phyloP scores from a whole-genome alignment of 2,888 invertebrate genomes.

The Melanotus villosus region DNA sequence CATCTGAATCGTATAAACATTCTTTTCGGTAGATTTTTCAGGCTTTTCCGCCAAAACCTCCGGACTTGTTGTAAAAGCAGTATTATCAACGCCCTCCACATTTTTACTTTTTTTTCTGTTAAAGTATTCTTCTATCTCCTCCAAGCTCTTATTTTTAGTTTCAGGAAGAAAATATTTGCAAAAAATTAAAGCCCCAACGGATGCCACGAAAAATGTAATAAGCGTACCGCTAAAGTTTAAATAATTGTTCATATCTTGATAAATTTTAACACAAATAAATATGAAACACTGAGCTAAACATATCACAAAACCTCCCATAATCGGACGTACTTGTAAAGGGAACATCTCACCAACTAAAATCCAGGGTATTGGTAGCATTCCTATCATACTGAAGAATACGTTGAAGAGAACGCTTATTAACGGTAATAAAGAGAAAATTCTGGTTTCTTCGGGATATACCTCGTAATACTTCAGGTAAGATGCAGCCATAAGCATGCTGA shows the following conservation, averaged over 20 bases:
- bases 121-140: slow-evolving; percentile 78
- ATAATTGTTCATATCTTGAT: slow-evolving; percentile 74
- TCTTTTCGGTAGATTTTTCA: not conserved
- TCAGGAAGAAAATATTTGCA: slow-evolving; percentile 77
- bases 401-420: slow-evolving; percentile 77
- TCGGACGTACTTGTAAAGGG: slow-evolving; percentile 77
- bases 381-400: slow-evolving; percentile 82
- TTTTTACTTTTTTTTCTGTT: slow-evolving; percentile 68
- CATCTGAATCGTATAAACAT: not conserved
- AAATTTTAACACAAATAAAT: slow-evolving; percentile 80
- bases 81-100: slow-evolving; percentile 12
- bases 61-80: not conserved
- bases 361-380: slow-evolving; percentile 82
- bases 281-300: slow-evolving; percentile 80
- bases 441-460: slow-evolving; percentile 55
- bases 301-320: slow-evolving; percentile 79
- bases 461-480: slow-evolving; percentile 65
- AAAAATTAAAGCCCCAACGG: slow-evolving; percentile 75
- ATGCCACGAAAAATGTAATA: slow-evolving; percentile 75
- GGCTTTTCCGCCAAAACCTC: not conserved
- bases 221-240: slow-evolving; percentile 76
- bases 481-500: slow-evolving; percentile 71
- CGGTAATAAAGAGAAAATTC: slow-evolving; percentile 65
- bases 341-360: slow-evolving; percentile 83
- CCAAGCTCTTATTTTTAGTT: slow-evolving; percentile 78